Evolutionary conservation across 2,113 vertebrate genomes (phyloP).

Genomic region (Etia nguti): DNA sequence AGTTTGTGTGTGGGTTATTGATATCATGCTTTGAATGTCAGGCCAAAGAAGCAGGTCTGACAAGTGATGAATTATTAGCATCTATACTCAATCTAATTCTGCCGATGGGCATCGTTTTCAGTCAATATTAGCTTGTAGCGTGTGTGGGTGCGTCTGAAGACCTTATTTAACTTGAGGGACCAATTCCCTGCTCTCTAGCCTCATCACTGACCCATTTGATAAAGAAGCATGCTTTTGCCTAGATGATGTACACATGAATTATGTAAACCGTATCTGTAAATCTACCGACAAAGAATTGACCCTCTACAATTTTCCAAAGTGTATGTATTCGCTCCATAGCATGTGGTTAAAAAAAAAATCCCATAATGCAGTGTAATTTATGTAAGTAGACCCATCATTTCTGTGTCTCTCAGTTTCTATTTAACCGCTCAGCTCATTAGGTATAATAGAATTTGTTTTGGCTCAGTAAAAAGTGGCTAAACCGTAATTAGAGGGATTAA

Average conservation of each 20-base stretch:
- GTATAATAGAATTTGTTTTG: not conserved
- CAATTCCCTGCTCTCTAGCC: not conserved
- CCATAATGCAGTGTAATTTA: not conserved
- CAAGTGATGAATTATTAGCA: slow-evolving; percentile 44
- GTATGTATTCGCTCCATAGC: not conserved
- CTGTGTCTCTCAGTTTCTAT: not conserved
- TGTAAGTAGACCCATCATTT: not conserved
- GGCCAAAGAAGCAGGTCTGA: slow-evolving; percentile 10
- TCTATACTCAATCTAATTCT: slow-evolving; percentile 1
- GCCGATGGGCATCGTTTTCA: slow-evolving; percentile 21
- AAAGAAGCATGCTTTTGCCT: not conserved
- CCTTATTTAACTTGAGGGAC: not conserved
- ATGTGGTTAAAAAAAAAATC: not conserved
- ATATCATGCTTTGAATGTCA: slow-evolving; percentile 2
- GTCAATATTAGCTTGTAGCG: slow-evolving; percentile 28
- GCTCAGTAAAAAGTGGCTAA: not conserved
- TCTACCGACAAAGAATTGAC: not conserved
- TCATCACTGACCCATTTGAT: not conserved
- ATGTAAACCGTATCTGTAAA: not conserved
- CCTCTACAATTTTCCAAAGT: not conserved
- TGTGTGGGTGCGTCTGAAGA: not conserved
- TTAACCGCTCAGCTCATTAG: not conserved
- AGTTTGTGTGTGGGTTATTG: not conserved
- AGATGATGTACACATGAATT: not conserved
- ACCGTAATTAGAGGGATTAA: not conserved